Evolutionary conservation across 2,797 vertebrate species (phyloP), one percentile per base, ranked within the genome.

Genomic region (Anguilla megastoma): DNA sequence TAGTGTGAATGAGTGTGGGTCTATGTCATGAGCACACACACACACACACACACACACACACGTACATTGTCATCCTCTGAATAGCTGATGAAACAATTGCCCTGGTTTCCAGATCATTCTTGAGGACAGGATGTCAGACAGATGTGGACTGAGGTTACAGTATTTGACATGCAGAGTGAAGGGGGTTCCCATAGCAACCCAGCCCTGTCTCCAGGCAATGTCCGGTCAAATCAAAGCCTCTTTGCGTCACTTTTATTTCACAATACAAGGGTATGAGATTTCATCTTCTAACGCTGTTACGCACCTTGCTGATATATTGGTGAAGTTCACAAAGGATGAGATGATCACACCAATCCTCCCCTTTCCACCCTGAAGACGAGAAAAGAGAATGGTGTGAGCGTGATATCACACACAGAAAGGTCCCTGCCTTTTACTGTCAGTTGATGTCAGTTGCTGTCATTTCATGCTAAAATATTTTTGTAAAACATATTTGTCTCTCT

Each of bases 271-370:
- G 63, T 66, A 27, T 24, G 21, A 66, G 21, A 24, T 66, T 66
- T n/a, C 63, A n/a, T 27, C 63, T 66, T 24, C 63, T 7, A 66
- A 27, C 63, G n/a, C 63, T n/a, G 63, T 95, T 97, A 99, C 36
- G 36, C 36, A 41, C 98, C 98, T 98, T 94, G 95, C 95, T 14
- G 97, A 97, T 89, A 96, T 93, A 89, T 95, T 96, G 93, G 96
- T 97, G 93, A 97, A 98, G 90, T 98, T 95, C 93, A 98, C 97
- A 89, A 98, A 99, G 0, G 98, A 97, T 0, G 97, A 97, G 92
- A 98, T 94, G 88, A 98, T 95, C 84, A 99, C 97, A 0, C 98
- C 98, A 10, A 98, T 95, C 58, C 93, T 96, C 89, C 97, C 98
- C 95, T 96, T 97, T 21, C 95, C 94, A 45, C 97, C 98, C 98